Evolutionary conservation across 92 coral and sea anemone genomes (phyloP).

Genomic region (Phenganax stokvisi): DNA sequence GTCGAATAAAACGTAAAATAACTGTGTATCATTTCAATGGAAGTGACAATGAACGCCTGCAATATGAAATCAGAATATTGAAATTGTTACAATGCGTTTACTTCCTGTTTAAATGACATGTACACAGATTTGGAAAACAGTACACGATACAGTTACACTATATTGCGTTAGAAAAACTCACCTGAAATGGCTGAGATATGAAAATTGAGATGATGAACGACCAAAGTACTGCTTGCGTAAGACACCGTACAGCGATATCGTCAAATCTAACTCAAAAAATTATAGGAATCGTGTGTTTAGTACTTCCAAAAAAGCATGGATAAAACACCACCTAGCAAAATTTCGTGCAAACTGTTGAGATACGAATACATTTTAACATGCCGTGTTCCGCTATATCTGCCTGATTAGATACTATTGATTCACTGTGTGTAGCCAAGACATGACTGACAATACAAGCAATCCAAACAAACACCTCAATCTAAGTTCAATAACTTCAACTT

Average conservation of each 20-base stretch:
- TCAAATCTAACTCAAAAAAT: constrained; percentile 8
- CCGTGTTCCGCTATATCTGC: no score
- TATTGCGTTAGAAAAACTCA: neutral
- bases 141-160: no score
- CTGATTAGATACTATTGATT: no score
- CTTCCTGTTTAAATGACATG: no score
- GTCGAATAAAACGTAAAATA: neutral
- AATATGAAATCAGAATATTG: neutral
- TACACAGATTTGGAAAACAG: no score
- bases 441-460: no score
- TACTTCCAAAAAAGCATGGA: neutral
- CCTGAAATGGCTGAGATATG: constrained; percentile 30
- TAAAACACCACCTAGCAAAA: no score
- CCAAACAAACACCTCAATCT: no score
- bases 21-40: neutral
- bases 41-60: neutral
- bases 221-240: constrained; percentile 17
- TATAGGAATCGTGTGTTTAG: neutral
- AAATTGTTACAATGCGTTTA: no score
- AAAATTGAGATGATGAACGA: constrained; percentile 12
- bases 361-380: no score
- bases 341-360: neutral
- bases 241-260: neutral
- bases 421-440: no score
- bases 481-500: no score